Base-by-base conservation (phyloP, 1,140 invertebrate genomes). In the Pogonus chalceus region DNA sequence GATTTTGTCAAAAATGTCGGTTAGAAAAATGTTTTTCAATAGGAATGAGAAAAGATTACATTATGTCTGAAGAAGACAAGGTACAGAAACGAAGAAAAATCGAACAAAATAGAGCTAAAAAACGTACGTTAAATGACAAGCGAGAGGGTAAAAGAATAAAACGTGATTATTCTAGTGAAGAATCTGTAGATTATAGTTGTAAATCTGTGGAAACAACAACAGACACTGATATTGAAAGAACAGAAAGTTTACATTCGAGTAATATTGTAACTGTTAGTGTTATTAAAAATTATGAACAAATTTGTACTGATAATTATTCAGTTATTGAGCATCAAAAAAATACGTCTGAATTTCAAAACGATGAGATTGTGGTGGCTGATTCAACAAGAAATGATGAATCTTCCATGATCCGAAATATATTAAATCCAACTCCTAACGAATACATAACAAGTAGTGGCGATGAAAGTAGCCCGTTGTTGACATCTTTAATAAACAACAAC, bases 21-120 rank as follows among this genome's bases (percentile, higher is more conserved):
- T 72, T 98, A 46, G 85, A 92, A 65, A 98, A 98, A 67, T 98
- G 93, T 69, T 87, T 97, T 61, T 73, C 82, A 2, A 85, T 96
- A 54, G 95, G 95, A 1, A 98, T 98, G 95, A 85, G 92, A 56
- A 96, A 95, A 65, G 93, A 98, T 65, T 94, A 92, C 69, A 98
- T 98, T 12, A 92, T 98, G 86, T 92, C 92, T 0, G 94, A 97
- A 50, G 90, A 96, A 62, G 93, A 97, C 60, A 95, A 96, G 69
- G 80, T 86, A 9, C 76, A 88, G 37, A 98, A 98, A 66, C 74
- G 90, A 53, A 79, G 87, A 53, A 94, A 96, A 70, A 95, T 97
- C 55, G 89, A 94, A 68, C 85, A 90, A 65, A 98, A 98, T 67
- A 78, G 91, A 58, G 82, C 84, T 0, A 88, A 82, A 56, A 84